Base-by-base conservation (phyloP, 1,140 invertebrate species). In the Solenopsis fugax region DNA sequence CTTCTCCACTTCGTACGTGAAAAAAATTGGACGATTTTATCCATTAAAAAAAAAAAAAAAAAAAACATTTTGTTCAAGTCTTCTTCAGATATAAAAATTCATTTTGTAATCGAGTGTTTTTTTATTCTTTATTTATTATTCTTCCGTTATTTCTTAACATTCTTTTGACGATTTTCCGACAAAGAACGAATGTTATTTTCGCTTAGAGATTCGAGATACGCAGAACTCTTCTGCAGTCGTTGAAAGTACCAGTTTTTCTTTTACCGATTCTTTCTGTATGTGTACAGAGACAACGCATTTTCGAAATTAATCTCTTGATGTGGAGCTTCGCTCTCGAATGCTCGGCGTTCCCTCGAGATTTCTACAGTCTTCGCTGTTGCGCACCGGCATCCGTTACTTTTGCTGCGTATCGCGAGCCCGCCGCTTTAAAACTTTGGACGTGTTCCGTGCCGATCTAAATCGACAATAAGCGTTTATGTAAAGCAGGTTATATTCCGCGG, bases 391-490 rank as follows among this genome's bases (percentile, higher is more conserved):
- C 69, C 48, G 76, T 89, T 58, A 52, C 84, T 89, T 89, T 81
- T 89, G 62, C 69, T 48, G 58, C 82, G 60, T 34, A 58, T 75
- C 80, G 77, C 67, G 41, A 56, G 50, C 56, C 24, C 78, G 54
- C 48, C 69, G 78, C 52, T 77, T 37, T 56, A 76, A 29, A 64
- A 54, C 29, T 64, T 76, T 58, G 50, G 21, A 88, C 81, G 65
- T 72, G 65, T 86, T 88, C 88, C 54, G 62, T n/a, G 60, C 34
- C 87, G 67, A 4, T 81, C 52, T 88, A 86, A 86, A 86, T 89
- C 77, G 87, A 62, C 87, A 86, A 89, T 89, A 76, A 86, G 85
- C 87, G 82, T 88, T 89, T 85, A 88, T 89, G 87, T 71, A 88
- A 86, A 89, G 62, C 65, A 85, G 56, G 64, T 54, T 13, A 10